Evolutionary conservation across 2,888 invertebrate genomes (phyloP).

Genomic region (Corythucha ciliata): DNA sequence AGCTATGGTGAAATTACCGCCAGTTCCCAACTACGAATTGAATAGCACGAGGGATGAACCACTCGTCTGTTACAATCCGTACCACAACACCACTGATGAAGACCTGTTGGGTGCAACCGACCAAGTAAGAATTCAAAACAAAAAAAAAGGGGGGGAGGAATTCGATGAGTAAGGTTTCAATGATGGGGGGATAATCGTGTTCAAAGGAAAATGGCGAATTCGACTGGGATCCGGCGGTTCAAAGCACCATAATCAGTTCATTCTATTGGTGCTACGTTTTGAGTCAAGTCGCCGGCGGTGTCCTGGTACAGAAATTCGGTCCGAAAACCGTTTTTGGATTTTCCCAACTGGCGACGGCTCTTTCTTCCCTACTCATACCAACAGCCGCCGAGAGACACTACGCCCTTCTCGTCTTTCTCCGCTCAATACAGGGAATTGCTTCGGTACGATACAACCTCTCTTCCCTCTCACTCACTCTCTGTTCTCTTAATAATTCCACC

Average conservation of each 20-base stretch:
- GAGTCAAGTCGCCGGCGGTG: slow-evolving; percentile 58
- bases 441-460: slow-evolving; percentile 45
- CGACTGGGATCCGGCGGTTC: slow-evolving; percentile 55
- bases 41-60: slow-evolving; percentile 20
- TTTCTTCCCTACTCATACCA: slow-evolving; percentile 58
- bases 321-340: slow-evolving; percentile 61
- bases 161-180: too few relatives aligned
- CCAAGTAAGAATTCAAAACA: slow-evolving; percentile 2
- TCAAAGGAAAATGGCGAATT: slow-evolving; percentile 48
- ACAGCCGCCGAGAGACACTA: slow-evolving; percentile 54
- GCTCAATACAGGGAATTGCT: slow-evolving; percentile 59
- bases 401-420: slow-evolving; percentile 50
- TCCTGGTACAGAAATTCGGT: slow-evolving; percentile 59
- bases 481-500: background rate
- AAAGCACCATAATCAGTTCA: slow-evolving; percentile 55
- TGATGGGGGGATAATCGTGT: too few relatives aligned
- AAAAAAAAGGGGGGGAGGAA: too few relatives aligned
- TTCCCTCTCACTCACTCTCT: background rate
- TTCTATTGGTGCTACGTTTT: slow-evolving; percentile 67
- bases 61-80: slow-evolving; percentile 16
- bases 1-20: slow-evolving; percentile 50
- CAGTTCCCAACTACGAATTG: slow-evolving; percentile 24
- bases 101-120: slow-evolving; percentile 5
- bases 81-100: slow-evolving; percentile 1
- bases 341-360: slow-evolving; percentile 58